phyloP scores from a whole-genome alignment of 2,797 vertebrate species.

The Esox masquinongy region DNA sequence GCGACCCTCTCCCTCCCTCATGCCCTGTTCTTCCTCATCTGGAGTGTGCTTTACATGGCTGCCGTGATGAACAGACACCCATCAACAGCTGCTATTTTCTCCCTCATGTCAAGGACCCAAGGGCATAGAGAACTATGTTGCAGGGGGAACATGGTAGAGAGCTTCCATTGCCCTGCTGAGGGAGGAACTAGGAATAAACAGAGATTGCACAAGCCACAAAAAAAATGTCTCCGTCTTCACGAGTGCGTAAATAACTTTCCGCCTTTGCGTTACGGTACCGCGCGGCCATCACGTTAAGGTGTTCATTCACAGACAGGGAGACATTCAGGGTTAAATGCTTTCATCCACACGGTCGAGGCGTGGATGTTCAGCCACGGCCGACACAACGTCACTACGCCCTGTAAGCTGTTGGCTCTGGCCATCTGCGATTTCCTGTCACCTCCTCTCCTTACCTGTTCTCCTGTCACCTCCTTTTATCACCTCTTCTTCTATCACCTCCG shows the following conservation, averaged over 20 bases:
- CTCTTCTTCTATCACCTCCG: background rate
- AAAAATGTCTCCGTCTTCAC: too few relatives aligned
- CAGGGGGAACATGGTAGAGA: background rate
- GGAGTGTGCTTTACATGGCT: conserved; percentile 31
- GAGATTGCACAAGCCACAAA: too few relatives aligned
- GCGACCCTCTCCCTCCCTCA: conserved; percentile 26
- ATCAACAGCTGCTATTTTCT: conserved; percentile 58
- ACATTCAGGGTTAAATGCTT: too few relatives aligned
- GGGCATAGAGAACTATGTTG: conserved; percentile 11
- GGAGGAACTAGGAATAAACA: background rate
- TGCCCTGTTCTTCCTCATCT: conserved; percentile 27
- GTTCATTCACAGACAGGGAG: too few relatives aligned
- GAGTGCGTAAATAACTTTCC: too few relatives aligned
- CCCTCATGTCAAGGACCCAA: conserved; percentile 9
- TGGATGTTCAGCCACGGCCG: too few relatives aligned
- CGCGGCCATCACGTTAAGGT: too few relatives aligned
- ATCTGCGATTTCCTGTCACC: background rate
- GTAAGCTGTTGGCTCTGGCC: too few relatives aligned
- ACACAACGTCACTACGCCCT: too few relatives aligned
- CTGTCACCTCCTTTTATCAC: background rate
- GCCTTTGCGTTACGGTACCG: too few relatives aligned
- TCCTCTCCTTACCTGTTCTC: background rate
- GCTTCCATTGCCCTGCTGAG: background rate
- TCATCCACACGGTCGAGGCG: too few relatives aligned
- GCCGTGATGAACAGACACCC: conserved; percentile 25